Conservation (phyloP, 2,797 vertebrate species). For the Halcyon chelicuti region DNA sequence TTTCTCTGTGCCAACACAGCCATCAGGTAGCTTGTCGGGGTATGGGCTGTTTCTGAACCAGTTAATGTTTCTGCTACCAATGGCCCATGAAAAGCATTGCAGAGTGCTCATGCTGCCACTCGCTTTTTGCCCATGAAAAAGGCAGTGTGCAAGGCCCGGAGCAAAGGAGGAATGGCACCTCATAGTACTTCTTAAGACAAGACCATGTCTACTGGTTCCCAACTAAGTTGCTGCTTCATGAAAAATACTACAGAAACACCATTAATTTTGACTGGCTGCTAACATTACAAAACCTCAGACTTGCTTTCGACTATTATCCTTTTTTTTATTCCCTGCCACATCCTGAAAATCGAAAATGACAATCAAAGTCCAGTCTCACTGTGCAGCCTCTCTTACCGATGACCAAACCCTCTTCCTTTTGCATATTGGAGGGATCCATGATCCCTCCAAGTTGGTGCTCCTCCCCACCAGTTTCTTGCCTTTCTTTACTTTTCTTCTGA, state of each 20-base stretch:
- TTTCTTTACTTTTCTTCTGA: background rate
- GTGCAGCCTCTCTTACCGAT: background rate
- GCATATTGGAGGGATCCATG: background rate
- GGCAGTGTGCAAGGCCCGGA: background rate
- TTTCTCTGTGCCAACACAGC: background rate
- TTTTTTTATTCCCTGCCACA: background rate
- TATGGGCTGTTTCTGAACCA: background rate
- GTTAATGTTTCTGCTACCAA: background rate
- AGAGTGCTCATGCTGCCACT: accelerated
- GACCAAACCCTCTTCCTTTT: background rate
- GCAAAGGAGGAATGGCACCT: background rate
- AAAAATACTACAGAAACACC: background rate
- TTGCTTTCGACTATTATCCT: background rate
- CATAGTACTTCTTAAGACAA: background rate
- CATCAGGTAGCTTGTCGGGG: background rate
- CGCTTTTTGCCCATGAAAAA: background rate
- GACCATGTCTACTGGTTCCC: accelerated
- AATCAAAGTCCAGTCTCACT: background rate
- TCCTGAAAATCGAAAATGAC: background rate
- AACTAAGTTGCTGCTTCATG: background rate
- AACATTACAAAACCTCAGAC: background rate
- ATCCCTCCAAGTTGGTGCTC: background rate
- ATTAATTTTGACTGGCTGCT: background rate
- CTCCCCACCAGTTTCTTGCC: background rate
- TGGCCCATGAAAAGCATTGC: background rate